phyloP scores from a whole-genome alignment of 2,113 vertebrate genomes.

The Donacobius atricapilla region DNA sequence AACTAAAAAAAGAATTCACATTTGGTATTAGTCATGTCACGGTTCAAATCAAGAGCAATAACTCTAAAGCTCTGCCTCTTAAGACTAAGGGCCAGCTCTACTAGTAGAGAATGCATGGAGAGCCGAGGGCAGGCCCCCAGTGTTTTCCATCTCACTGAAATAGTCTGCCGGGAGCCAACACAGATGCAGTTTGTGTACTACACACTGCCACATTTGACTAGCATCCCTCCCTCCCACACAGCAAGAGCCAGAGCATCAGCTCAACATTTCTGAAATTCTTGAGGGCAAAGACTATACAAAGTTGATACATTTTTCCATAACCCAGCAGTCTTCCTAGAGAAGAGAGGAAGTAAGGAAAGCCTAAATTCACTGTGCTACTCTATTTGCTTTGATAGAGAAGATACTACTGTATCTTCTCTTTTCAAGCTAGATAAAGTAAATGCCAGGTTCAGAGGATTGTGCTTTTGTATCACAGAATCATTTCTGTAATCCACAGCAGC shows the following conservation, averaged over 20 bases:
- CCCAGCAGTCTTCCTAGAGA: neutral
- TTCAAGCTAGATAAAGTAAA: neutral
- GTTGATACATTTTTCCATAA: neutral
- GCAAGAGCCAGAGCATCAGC: neutral
- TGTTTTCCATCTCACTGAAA: neutral
- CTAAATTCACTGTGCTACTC: neutral
- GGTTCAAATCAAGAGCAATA: neutral
- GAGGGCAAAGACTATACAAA: neutral
- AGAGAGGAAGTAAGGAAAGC: neutral
- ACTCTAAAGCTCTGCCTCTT: neutral
- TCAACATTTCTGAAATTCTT: neutral
- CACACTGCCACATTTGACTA: neutral
- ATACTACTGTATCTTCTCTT: neutral
- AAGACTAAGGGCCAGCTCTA: neutral
- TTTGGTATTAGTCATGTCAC: neutral
- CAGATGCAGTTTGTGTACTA: neutral
- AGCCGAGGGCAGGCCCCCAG: neutral
- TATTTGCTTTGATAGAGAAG: neutral
- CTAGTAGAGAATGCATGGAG: neutral
- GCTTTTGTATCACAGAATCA: neutral
- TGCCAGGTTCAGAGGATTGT: neutral
- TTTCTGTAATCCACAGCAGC: neutral
- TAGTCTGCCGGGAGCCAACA: neutral
- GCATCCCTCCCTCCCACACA: neutral
- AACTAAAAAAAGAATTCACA: slow-evolving; percentile 66